Base-by-base conservation (phyloP, 2,888 invertebrate genomes). In the Drosophila mimetica region DNA sequence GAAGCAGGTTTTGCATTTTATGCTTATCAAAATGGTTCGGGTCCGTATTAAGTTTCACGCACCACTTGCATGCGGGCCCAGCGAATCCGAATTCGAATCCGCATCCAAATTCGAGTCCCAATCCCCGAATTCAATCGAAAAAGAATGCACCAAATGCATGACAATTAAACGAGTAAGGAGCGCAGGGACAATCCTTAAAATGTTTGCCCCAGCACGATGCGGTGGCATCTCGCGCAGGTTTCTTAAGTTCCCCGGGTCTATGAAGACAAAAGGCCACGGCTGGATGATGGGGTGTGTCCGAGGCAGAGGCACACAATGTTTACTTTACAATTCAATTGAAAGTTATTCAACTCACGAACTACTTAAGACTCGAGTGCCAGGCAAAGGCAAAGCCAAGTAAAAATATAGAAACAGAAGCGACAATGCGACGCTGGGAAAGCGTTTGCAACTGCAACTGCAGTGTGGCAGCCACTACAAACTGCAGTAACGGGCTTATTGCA, bases 291-390 rank as follows among this genome's bases (percentile, higher is more conserved):
- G 88, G 83, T 84, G 83, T 79, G 88, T 82, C 86, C 71, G 50
- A 66, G 86, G 69, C 86, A 79, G 50, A 66, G 86, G 69, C 86
- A 79, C 73, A 86, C 79, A 84, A 77, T 86, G 88, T 89, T 87
- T 89, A 84, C 78, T 88, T 87, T 83, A 89, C 89, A 87, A 89
- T 87, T 87, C 89, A 89, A 89, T 89, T 86, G 89, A 89, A 86
- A 87, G 84, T 88, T 87, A 87, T 87, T 89, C 87, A 84, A 89
- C 87, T 89, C 87, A 89, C 87, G 87, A 88, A 86, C 88, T 86
- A 86, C 86, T 86, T 88, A 88, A 86, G 86, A 81, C 79, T 76
- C 71, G 72, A 76, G 74, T 74, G 72, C 46, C 46, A 51, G 14
- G 50, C 51, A 22, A 59, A 50, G 22, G 44, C 37, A 39, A 61